These are phyloP conservation scores for Syngnathus rostellatus DNA, from an alignment of 2,797 vertebrate genomes.

Conservation along the genomic window DNA sequence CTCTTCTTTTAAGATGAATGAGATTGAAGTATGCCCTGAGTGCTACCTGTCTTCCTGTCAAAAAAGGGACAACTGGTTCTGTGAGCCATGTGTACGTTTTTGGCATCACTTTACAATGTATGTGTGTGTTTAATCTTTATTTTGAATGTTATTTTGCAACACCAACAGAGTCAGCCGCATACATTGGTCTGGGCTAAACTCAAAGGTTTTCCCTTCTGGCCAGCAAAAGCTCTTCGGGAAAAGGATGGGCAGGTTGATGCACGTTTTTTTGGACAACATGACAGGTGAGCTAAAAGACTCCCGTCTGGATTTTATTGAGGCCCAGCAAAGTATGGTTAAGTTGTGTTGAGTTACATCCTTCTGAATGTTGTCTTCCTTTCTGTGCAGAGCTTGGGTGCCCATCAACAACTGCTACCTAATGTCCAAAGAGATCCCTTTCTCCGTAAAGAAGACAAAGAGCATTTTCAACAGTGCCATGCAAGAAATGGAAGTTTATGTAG, in stretches of 20 bases:
- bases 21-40: conserved; percentile 98
- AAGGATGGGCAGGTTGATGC: conserved; percentile 97
- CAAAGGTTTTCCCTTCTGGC: conserved; percentile 99
- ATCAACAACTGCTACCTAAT: conserved; percentile 99
- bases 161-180: conserved; percentile 87
- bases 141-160: conserved; percentile 26
- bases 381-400: conserved; percentile 91
- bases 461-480: conserved; percentile 99
- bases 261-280: conserved; percentile 97
- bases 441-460: conserved; percentile 99
- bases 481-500: conserved; percentile 98
- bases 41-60: conserved; percentile 98
- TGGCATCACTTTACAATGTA: neutral
- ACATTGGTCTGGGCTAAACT: conserved; percentile 97
- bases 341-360: neutral
- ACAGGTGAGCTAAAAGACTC: conserved; percentile 72
- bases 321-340: neutral
- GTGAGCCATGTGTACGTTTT: conserved; percentile 94
- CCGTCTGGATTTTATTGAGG: neutral
- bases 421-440: conserved; percentile 99
- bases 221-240: conserved; percentile 94
- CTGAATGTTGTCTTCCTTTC: conserved; percentile 16
- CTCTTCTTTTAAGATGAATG: conserved; percentile 84
- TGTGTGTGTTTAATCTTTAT: neutral
- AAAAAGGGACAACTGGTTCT: conserved; percentile 99